These are phyloP conservation scores for human DNA, from an alignment of 2,113 vertebrate genomes.

Conservation along the genomic window GRCh38 chr7:3347001-3347500, in stretches of 20 bases:
- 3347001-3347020: neutral
- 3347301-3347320: neutral
- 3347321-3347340: neutral
- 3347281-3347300: neutral
- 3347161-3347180: neutral
- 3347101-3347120: neutral
- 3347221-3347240: neutral
- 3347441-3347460: neutral
- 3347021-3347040: neutral
- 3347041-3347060: neutral
- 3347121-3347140: neutral
- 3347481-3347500: neutral
- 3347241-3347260: neutral
- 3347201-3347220: neutral
- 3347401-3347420: neutral
- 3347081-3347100: neutral
- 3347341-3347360: neutral
- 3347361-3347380: fast-evolving
- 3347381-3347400: neutral
- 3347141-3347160: neutral
- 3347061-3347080: neutral
- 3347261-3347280: neutral
- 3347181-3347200: neutral
- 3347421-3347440: neutral
- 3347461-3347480: neutral